phyloP scores from a whole-genome alignment of 2,797 vertebrate genomes.

The Arnoldichthys spilopterus region DNA sequence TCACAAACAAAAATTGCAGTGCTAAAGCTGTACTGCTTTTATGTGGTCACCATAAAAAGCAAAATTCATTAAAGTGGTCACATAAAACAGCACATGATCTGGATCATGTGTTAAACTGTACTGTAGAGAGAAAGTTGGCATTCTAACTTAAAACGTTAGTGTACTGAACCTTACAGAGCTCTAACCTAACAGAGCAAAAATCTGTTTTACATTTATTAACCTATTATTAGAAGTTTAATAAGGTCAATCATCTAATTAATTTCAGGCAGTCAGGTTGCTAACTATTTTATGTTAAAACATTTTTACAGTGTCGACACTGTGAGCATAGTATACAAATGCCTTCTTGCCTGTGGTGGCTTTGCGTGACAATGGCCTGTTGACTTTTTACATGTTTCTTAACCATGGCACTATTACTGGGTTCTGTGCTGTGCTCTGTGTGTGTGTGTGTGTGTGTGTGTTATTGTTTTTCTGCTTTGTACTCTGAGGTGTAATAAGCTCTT shows the following conservation, averaged over 20 bases:
- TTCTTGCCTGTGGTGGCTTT: neutral
- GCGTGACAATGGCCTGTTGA: neutral
- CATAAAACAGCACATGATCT: neutral
- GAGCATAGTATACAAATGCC: neutral
- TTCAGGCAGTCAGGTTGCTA: too few species aligned
- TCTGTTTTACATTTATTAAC: too few species aligned
- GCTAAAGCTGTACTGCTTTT: neutral
- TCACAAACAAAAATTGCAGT: neutral
- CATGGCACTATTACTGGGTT: neutral
- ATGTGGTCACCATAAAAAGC: neutral
- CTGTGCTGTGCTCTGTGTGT: slow-evolving; percentile 45
- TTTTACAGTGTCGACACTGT: neutral
- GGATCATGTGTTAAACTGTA: neutral
- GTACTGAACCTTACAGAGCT: too few species aligned
- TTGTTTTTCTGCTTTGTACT: slow-evolving; percentile 78
- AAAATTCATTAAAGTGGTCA: neutral
- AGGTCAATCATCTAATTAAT: too few species aligned
- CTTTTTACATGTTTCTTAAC: slow-evolving; percentile 16
- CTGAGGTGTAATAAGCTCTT: slow-evolving; percentile 78
- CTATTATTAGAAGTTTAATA: too few species aligned
- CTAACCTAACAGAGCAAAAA: too few species aligned
- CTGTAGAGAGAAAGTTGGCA: too few species aligned
- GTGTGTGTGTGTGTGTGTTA: slow-evolving; percentile 62
- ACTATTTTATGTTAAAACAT: too few species aligned
- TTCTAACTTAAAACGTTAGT: too few species aligned